Conservation (phyloP, 2,113 vertebrate species). For the Alosa alosa region DNA sequence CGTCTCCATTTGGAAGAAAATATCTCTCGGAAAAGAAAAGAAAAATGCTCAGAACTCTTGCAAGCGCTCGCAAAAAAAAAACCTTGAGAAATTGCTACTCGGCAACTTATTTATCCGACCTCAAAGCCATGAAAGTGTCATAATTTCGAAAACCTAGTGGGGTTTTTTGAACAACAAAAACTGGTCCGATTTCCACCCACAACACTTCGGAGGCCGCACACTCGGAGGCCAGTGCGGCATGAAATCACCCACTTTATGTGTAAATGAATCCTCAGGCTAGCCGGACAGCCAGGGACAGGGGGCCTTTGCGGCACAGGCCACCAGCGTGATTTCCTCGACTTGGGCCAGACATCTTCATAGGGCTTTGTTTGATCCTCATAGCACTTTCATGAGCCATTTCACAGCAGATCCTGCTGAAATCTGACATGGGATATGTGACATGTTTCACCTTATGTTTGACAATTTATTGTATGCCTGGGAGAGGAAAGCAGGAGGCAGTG, state of each 20-base stretch:
- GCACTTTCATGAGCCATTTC: conserved; percentile 39
- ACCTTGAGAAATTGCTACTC: conserved; percentile 38
- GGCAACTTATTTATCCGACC: conserved; percentile 53
- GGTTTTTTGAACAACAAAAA: conserved; percentile 57
- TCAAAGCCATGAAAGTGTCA: conserved; percentile 51
- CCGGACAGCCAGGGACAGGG: conserved; percentile 54
- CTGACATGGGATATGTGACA: conserved; percentile 32
- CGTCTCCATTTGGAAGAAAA: not conserved
- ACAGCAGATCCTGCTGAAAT: conserved; percentile 24
- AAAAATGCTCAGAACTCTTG: not conserved
- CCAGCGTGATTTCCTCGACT: conserved; percentile 37
- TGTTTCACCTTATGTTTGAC: conserved; percentile 20
- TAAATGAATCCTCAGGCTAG: conserved; percentile 63
- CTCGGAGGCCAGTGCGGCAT: conserved; percentile 58
- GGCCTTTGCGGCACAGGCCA: conserved; percentile 32
- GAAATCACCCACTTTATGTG: conserved; percentile 70
- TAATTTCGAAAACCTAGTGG: conserved; percentile 55
- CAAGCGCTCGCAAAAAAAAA: not conserved
- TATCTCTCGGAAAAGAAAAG: not conserved
- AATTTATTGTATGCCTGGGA: not conserved
- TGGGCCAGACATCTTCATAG: conserved; percentile 44
- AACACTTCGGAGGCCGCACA: conserved; percentile 54
- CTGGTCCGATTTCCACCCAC: conserved; percentile 50
- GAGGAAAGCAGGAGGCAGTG: not conserved
- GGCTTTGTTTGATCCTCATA: conserved; percentile 46